Evolutionary conservation across 2,797 vertebrate genomes (phyloP).

Genomic region (Chaunax sp.): DNA sequence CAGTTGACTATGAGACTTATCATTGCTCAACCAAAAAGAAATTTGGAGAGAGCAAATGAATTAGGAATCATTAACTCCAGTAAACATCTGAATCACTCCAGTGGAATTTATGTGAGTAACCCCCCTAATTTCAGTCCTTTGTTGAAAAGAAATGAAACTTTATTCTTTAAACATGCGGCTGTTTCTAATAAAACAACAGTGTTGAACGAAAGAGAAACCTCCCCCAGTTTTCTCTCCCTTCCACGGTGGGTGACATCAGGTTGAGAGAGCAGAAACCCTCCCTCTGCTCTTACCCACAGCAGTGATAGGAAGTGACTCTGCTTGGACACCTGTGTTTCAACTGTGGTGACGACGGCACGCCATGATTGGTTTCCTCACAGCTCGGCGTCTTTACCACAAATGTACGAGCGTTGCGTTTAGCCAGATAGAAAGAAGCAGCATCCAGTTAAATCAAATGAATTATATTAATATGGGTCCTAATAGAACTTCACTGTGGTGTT

Average conservation of each 20-base stretch:
- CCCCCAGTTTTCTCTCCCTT: slow-evolving; percentile 22
- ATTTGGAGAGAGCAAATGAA: slow-evolving; percentile 36
- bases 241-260: slow-evolving; percentile 38
- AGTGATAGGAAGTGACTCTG: slow-evolving; percentile 68
- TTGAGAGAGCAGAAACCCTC: background rate
- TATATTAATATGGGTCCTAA: too few relatives aligned
- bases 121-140: background rate
- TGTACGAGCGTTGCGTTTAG: slow-evolving; percentile 34
- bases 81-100: slow-evolving; percentile 41
- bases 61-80: slow-evolving; percentile 16
- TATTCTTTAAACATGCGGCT: slow-evolving; percentile 15
- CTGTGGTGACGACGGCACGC: slow-evolving; percentile 32
- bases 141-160: background rate
- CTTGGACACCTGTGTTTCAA: slow-evolving; percentile 50
- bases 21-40: slow-evolving; percentile 9
- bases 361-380: slow-evolving; percentile 63
- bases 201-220: slow-evolving; percentile 15
- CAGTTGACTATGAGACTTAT: background rate
- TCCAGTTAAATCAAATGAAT: slow-evolving; percentile 45
- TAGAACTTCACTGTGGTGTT: too few relatives aligned
- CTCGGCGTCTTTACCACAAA: slow-evolving; percentile 29
- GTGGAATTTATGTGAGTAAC: slow-evolving; percentile 44
- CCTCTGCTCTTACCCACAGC: slow-evolving; percentile 13
- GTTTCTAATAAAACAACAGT: slow-evolving; percentile 36
- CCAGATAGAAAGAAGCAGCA: slow-evolving; percentile 35